Evolutionary conservation across 2,888 invertebrate genomes (phyloP), one percentile per base, ranked within the genome.

Genomic region (Leptinotarsa haldemani): DNA sequence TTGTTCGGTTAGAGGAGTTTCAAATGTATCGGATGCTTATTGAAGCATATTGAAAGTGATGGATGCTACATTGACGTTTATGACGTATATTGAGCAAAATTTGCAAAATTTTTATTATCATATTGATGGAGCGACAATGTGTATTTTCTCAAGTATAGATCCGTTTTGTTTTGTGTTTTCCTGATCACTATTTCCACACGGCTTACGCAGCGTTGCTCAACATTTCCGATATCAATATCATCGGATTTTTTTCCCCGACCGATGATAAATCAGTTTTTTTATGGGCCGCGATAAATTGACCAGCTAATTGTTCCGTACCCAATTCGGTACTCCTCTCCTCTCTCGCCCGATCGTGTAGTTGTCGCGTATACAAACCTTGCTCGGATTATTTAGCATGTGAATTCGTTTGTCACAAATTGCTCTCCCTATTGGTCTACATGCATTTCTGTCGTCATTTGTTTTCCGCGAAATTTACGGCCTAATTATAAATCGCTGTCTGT

Each of bases 331-430:
- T 71, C 25, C 30, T 18, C 69, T 71, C 70, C 66, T 53, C 52
- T 53, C 63, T 53, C 40, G 50, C 52, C 74, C 75, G 78, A 68
- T 61, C 77, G 76, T 79, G 76, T 77, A 79, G 75, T 80, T 79
- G 80, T 79, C 81, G 78, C 75, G 69, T 76, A 77, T 72, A 78
- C 80, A 80, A 78, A 77, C 80, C 80, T 81, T 81, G 78, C 72
- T 76, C 78, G 79, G 81, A 80, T 82, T 82, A 82, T 82, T 83
- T 83, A 83, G 75, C 81, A 81, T 78, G 81, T 77, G 82, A 83
- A 84, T 86, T 87, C 86, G 85, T 85, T 85, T 85, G 86, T 86
- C 86, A 85, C 87, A 86, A 87, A 86, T 87, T 86, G 86, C 86
- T 81, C 83, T 84, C 82, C 84, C 87, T 85, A 87, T 87, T 86